Evolutionary conservation across 2,113 vertebrate genomes (phyloP), one percentile per base, ranked within the genome.

Genomic region (Glaucidium brasilianum): DNA sequence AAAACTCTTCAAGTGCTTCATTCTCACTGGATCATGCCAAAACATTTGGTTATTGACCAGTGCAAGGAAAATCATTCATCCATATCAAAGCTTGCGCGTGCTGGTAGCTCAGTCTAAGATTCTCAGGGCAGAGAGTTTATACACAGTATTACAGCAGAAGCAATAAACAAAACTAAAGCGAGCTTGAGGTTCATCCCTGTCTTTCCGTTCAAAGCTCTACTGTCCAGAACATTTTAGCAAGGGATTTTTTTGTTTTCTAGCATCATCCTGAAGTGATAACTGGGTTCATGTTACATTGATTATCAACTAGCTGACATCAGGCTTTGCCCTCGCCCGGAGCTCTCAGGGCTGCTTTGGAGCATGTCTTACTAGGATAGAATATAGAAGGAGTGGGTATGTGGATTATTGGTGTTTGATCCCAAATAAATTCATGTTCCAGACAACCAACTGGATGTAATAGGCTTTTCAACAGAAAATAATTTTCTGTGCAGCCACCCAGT

Each of bases 371-470:
- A 41, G 22, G 69, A 87, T 8, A 71, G 41, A 90, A 29, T 62
- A 47, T 12, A 53, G 74, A 60, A 76, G 58, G 39, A 26, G 52
- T 67, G 55, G 22, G 27, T 62, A 2, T 52, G 52, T 52, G 92
- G 64, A 78, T 96, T 93, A 74, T 22, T 81, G 82, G 63, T 59
- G 66, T 49, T 81, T 79, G 82, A 94, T 69, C 79, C 92, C 86
- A 80, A 91, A 78, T 53, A 92, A 95, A 94, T 69, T 79, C 77
- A 66, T 1, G 0, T 92, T 74, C 39, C 89, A 88, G 86, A 81
- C 88, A 92, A 56, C 80, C 74, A 67, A 2, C 69, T 92, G 91
- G 59, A 80, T 71, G 29, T 67, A 92, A 91, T 2, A 34, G 55
- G 62, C 67, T 94, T 96, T 88, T 23, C 45, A 81, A 78, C 84